A percentile compares a stretch with the other conserved stretches of the same genome.
Conservation (phyloP, 2,888 invertebrate species). For the Coenonympha glycerion region DNA sequence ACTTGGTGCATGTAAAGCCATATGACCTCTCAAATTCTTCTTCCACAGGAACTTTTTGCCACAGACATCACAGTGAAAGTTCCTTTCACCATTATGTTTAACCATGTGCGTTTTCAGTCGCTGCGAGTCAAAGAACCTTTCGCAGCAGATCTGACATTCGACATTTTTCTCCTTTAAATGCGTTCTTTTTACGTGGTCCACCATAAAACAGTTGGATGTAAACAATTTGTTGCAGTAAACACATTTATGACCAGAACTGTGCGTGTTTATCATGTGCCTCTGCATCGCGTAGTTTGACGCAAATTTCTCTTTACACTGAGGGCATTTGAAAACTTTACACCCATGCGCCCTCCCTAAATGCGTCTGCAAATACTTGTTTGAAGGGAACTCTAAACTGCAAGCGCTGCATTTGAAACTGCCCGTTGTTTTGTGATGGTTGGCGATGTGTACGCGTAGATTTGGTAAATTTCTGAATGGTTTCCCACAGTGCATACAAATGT, state of each 20-base stretch:
- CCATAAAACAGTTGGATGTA: constrained; percentile 51
- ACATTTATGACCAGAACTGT: constrained; percentile 53
- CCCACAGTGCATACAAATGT: constrained; percentile 53
- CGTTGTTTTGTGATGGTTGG: constrained; percentile 40
- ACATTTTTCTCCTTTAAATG: constrained; percentile 59
- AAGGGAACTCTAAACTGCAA: constrained; percentile 42
- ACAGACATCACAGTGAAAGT: constrained; percentile 75
- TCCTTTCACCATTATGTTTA: constrained; percentile 65
- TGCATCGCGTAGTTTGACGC: constrained; percentile 47
- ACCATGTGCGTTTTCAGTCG: constrained; percentile 61
- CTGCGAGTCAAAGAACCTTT: constrained; percentile 49
- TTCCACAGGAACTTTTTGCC: constrained; percentile 74
- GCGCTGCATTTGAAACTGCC: constrained; percentile 40
- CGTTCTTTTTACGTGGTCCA: constrained; percentile 48
- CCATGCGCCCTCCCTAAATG: constrained; percentile 51
- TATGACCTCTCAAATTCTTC: constrained; percentile 75
- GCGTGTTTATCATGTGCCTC: constrained; percentile 45
- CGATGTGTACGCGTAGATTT: constrained; percentile 48
- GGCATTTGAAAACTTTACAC: constrained; percentile 44
- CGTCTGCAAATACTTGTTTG: constrained; percentile 37
- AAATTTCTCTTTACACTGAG: constrained; percentile 51
- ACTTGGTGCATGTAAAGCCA: constrained; percentile 46
- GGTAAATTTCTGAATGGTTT: constrained; percentile 48
- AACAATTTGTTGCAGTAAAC: constrained; percentile 49
- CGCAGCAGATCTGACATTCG: constrained; percentile 48